These are phyloP conservation scores for Rhinoptilus africanus DNA, from an alignment of 2,113 vertebrate genomes.

Conservation along the genomic window DNA sequence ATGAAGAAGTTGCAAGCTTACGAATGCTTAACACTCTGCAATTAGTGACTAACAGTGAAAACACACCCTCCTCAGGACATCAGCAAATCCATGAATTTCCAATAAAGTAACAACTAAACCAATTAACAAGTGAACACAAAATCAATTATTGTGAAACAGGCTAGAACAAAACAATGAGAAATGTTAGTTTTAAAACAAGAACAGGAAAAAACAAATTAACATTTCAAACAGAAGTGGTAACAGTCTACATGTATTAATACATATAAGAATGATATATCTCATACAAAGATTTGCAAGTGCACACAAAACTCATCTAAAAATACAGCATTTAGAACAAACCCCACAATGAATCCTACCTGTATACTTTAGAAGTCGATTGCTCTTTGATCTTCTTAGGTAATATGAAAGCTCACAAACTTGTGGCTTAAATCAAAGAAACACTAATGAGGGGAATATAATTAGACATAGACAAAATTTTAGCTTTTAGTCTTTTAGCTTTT, in stretches of 20 bases:
- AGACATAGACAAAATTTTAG: not conserved
- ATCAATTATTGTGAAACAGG: conserved; percentile 40
- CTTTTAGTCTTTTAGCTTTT: not conserved
- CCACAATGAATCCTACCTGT: not conserved
- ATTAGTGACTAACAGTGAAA: conserved; percentile 39
- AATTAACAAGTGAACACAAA: conserved; percentile 56
- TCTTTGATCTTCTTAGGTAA: not conserved
- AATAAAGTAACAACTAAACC: conserved; percentile 40
- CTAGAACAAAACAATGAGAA: conserved; percentile 40
- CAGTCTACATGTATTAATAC: not conserved
- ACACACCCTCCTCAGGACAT: conserved; percentile 39
- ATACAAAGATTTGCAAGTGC: not conserved
- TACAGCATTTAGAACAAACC: not conserved
- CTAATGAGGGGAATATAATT: not conserved
- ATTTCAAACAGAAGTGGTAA: not conserved
- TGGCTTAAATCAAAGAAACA: not conserved
- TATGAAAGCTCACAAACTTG: not conserved
- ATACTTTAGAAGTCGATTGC: not conserved
- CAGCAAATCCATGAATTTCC: conserved; percentile 53
- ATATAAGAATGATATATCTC: not conserved
- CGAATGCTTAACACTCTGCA: conserved; percentile 41
- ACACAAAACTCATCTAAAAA: not conserved
- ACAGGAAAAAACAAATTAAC: not conserved
- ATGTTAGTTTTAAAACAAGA: not conserved
- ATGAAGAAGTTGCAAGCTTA: conserved; percentile 32